A percentile compares a stretch with the other conserved stretches of the same genome.
These are phyloP conservation scores for Sceloporus undulatus DNA, from an alignment of 2,113 vertebrate species.

Conservation along the genomic window DNA sequence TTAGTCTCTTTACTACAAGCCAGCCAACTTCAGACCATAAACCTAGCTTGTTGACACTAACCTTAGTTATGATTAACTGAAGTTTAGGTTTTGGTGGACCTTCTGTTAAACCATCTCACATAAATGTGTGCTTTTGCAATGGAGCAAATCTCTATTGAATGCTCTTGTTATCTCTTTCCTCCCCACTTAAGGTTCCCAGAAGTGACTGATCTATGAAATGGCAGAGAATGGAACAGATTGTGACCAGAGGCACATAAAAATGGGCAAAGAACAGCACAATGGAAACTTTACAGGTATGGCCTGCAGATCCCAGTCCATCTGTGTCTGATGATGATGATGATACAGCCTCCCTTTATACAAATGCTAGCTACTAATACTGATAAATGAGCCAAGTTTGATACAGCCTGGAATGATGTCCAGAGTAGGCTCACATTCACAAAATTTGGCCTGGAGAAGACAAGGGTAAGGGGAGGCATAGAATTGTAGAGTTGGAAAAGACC, in stretches of 20 bases:
- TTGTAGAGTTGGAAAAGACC: too few species aligned
- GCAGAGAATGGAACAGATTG: constrained; percentile 93
- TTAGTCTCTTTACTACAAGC: too few species aligned
- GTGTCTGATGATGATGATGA: neutral
- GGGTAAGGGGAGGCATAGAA: too few species aligned
- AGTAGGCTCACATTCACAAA: neutral
- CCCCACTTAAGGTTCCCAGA: constrained; percentile 64
- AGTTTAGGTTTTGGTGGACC: neutral
- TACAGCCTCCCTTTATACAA: too few species aligned
- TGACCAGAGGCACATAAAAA: constrained; percentile 89
- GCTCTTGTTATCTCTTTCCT: constrained; percentile 31
- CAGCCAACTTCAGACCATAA: too few species aligned
- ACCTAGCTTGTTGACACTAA: neutral
- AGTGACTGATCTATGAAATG: constrained; percentile 86
- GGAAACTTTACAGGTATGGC: constrained; percentile 88
- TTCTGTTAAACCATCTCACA: too few species aligned
- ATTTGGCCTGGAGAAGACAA: neutral
- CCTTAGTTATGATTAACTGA: neutral
- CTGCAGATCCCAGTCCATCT: neutral
- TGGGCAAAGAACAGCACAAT: constrained; percentile 90
- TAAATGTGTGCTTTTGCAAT: neutral
- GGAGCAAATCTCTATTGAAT: constrained; percentile 49
- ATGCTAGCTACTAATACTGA: too few species aligned
- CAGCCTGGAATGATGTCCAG: too few species aligned
- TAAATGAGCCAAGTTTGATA: too few species aligned